phyloP scores from a whole-genome alignment of 1,140 invertebrate genomes.

The Penaeus indicus region DNA sequence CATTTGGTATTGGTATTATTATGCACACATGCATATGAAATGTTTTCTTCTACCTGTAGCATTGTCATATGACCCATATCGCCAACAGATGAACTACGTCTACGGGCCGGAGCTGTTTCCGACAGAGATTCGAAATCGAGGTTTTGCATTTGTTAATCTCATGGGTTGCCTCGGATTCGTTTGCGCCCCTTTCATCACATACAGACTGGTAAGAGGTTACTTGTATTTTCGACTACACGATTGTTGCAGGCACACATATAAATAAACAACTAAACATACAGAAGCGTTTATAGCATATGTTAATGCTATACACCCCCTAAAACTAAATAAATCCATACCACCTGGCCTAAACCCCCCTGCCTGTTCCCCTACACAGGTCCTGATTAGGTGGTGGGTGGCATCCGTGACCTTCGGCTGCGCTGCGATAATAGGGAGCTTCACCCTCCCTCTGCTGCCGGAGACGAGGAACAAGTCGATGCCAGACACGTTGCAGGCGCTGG shows the following conservation, averaged over 20 bases:
- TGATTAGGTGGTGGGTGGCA: not conserved
- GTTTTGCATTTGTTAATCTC: not conserved
- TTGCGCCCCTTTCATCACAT: not conserved
- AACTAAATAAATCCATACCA: no score
- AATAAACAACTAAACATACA: no score
- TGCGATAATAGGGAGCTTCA: not conserved
- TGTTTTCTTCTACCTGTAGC: no score
- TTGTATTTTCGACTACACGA: not conserved
- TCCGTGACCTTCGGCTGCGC: not conserved
- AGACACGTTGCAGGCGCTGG: not conserved
- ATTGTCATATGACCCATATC: no score
- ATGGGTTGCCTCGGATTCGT: not conserved
- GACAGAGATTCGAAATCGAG: not conserved
- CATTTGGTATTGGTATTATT: no score
- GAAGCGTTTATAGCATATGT: no score
- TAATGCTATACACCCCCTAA: no score
- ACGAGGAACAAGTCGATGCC: constrained; percentile 11
- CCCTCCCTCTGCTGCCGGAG: not conserved
- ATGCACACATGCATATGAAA: no score
- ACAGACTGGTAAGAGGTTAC: not conserved
- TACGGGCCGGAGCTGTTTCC: constrained; percentile 10
- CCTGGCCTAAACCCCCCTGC: not conserved
- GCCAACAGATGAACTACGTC: not conserved
- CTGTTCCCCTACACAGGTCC: not conserved
- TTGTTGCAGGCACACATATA: no score